Percentiles rank a stretch among this genome's conserved stretches.
Conservation (phyloP, 1,140 invertebrate species). For the Campoletis sonorensis region DNA sequence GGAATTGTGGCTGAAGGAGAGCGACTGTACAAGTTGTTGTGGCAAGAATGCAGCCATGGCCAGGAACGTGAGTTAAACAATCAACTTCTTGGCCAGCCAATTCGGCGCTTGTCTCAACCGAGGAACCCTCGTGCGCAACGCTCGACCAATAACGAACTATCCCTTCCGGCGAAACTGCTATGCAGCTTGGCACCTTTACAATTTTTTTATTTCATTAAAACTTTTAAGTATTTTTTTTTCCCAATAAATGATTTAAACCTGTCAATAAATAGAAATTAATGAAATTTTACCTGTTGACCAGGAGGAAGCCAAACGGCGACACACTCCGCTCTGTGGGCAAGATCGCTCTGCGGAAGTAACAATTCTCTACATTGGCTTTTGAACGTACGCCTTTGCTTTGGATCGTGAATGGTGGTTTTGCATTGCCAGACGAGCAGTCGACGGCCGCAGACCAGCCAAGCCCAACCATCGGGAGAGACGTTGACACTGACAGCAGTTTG, state of each 20-base stretch:
- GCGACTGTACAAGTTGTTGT: conserved; percentile 94
- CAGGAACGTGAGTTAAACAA: conserved; percentile 82
- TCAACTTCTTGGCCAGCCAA: conserved; percentile 89
- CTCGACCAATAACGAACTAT: conserved; percentile 93
- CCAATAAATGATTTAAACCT: no score
- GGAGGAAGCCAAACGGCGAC: conserved; percentile 86
- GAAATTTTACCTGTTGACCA: conserved; percentile 79
- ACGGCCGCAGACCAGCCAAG: conserved; percentile 92
- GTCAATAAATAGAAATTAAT: neutral
- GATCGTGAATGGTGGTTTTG: conserved; percentile 74
- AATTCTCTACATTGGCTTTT: conserved; percentile 86
- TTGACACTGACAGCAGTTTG: conserved; percentile 80
- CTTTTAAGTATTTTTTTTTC: no score
- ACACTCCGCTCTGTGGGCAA: conserved; percentile 93
- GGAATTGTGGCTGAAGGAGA: conserved; percentile 81
- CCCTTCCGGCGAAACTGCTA: conserved; percentile 96
- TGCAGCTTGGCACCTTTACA: conserved; percentile 85
- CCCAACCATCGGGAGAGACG: conserved; percentile 83
- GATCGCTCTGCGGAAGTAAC: conserved; percentile 91
- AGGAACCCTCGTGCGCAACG: conserved; percentile 90
- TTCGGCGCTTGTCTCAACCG: conserved; percentile 90
- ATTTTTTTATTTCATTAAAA: no score
- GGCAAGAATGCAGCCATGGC: conserved; percentile 88
- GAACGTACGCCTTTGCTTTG: conserved; percentile 71
- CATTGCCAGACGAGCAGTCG: conserved; percentile 93